A percentile compares a stretch with the other conserved stretches of the same genome.
These are phyloP conservation scores for Chaetophractus vellerosus DNA, from an alignment of 2,797 vertebrate species.

Conservation along the genomic window DNA sequence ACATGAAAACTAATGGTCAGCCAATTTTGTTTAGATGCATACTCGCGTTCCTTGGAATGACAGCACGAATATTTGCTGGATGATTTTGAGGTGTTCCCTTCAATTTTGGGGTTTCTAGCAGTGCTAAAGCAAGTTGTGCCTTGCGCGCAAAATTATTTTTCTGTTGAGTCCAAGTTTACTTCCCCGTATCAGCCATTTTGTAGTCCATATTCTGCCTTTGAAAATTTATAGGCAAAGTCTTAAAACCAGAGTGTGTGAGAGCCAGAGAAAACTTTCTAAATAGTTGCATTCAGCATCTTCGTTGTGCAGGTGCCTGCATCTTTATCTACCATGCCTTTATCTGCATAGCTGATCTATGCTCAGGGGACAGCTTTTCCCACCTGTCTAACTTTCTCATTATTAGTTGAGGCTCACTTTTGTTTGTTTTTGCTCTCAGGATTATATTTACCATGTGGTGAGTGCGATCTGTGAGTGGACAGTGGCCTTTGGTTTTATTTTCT, in stretches of 20 bases:
- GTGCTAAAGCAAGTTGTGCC: not conserved
- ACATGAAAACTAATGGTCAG: not conserved
- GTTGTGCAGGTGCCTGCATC: too few relatives aligned
- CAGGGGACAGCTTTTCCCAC: not conserved
- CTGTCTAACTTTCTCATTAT: not conserved
- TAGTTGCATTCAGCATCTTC: not conserved
- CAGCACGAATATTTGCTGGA: accelerated
- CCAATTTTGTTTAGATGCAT: not conserved
- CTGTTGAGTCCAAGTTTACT: not conserved
- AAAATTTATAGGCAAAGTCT: not conserved
- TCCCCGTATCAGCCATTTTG: not conserved
- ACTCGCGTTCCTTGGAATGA: not conserved
- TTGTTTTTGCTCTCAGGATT: constrained; percentile 90
- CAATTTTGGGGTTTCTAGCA: not conserved
- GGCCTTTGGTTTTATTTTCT: constrained; percentile 96
- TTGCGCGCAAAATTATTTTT: not conserved
- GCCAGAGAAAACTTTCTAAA: not conserved
- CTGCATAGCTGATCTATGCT: not conserved
- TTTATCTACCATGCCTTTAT: accelerated
- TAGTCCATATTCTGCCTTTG: not conserved
- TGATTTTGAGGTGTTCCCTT: not conserved
- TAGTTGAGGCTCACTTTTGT: not conserved
- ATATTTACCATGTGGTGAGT: constrained; percentile 91
- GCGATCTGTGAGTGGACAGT: constrained; percentile 95
- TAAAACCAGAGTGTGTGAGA: not conserved